Evolutionary conservation across 2,888 invertebrate genomes (phyloP), one percentile per base, ranked within the genome.

Genomic region (Leptura quadrifasciata): DNA sequence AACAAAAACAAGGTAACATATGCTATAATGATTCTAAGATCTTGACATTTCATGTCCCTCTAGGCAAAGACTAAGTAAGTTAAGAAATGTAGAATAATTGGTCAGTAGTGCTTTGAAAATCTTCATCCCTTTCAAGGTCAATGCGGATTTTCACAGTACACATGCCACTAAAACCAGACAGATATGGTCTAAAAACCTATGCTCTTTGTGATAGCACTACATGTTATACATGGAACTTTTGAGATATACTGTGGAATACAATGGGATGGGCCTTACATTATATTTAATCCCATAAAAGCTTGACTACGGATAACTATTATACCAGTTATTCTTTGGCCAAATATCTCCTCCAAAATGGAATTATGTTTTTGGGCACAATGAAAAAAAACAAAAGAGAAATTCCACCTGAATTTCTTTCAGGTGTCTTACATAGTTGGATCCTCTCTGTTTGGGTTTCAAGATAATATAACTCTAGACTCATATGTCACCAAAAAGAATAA

Each of bases 201-300:
- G 76, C 76, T 24, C 77, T 81, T 47, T 79, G 80, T 60, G 81
- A 81, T 57, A 65, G 72, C 21, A 79, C 76, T 47, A 81, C 74
- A 31, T 79, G 72, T 69, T 82, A 80, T 63, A 80, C 78, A 15
- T 68, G 72, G 18, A 84, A 84, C 68, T 79, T n/a, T 81, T 24
- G 80, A 82, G 76, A 76, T 84, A 55, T 84, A 82, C 65, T 82
- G 81, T 68, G 81, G 79, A 58, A 75, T 74, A 61, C 82, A 83
- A 81, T 61, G 58, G 24, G 70, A 74, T 55, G 82, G 84, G 27
- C 81, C 79, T 3, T 82, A 81, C 63, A 81, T 79, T n/a, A n/a
- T n/a, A n/a, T n/a, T n/a, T n/a, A 77, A 10, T 74, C 72, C 35
- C 78, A 80, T 17, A 76, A 79, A 76, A 83, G 82, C 69, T 17